Evolutionary conservation across 1,140 invertebrate species (phyloP), one percentile per base, ranked within the genome.

Genomic region (Mylabris phalerata): DNA sequence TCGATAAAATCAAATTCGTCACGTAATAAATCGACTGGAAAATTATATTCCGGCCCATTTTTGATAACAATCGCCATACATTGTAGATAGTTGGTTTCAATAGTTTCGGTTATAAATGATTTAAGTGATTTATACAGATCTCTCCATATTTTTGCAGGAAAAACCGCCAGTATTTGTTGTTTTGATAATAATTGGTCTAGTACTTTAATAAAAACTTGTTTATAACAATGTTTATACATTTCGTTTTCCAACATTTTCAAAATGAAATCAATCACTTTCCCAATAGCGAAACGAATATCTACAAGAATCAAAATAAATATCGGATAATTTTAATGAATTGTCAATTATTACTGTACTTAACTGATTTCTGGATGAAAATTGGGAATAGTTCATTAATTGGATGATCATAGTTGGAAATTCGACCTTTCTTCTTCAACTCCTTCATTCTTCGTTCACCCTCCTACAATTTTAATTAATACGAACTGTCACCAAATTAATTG

Each of bases 1-100:
- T 42, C 52, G 24, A 71, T 45, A 60, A 69, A 71, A 42, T 9
- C 7, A 63, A 69, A 69, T 44, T 71, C 59, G 48, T 64, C 59
- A 44, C 65, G 50, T 11, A 71, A 50, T 38, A 62, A 43, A 45
- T 19, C 40, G 3, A 55, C 11, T 4, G 64, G 61, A 10, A 69
- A 59, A 19, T 60, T 64, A 45, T 47, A 50, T 39, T 60, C 38
- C 24, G 69, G 64, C 7, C 67, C 67, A 52, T 59, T 59, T 60
- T 66, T 68, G 3, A 70, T 50, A 11, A 68, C 11, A 39, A 67
- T 50, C 24, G 47, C 42, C 4, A 70, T 56, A 50, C 68, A 64
- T 50, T 60, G 61, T 19, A 52, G 59, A 6, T 60, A n/a, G 41
- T 54, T 50, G 9, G 65, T 40, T 48, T 67, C 48, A 42, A 41